Base-by-base conservation (phyloP, 2,113 vertebrate species). In the Sapayoa aenigma region DNA sequence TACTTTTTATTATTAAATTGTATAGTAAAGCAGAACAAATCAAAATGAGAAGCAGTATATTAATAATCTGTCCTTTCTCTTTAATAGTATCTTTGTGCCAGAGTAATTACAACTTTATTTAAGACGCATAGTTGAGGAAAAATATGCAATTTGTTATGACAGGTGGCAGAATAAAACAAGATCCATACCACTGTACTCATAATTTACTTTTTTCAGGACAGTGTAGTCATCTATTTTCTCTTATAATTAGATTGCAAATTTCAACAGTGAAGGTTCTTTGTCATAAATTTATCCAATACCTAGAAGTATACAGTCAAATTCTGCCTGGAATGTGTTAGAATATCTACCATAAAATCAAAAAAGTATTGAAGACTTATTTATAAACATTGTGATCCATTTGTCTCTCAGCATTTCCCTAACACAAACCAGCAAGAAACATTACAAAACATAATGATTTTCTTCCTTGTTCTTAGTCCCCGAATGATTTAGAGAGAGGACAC, bases 211-310 rank as follows among this genome's bases (percentile, higher is more conserved):
- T 72, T 91, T 58, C 28, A 46, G 33, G 85, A 83, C 68, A 80
- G 42, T 58, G 67, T 62, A 87, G 15, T 17, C 25, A 82, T 89
- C n/a, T 69, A 72, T 96, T 94, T 82, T 79, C 41, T 87, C 30
- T 25, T 76, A 59, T 89, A 94, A 94, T 91, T 94, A 93, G 63
- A 80, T 47, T 66, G 30, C 85, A 91, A 95, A 94, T 96, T 95
- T 93, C 75, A 83, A 4, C 46, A 85, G 30, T 14, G 42, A 62
- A 73, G n/a, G 53, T 42, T 84, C 58, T 69, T 76, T 53, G 39
- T 72, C 49, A 53, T 95, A 91, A 87, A 75, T 91, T 56, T 89
- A 1, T 81, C 2, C 4, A 82, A 72, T 55, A 67, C 31, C 30
- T 80, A 47, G n/a, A 14, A 77, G 37, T 28, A 16, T 12, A 30